Base-by-base conservation (phyloP, 2,113 vertebrate genomes). In the Caranx melampygus region DNA sequence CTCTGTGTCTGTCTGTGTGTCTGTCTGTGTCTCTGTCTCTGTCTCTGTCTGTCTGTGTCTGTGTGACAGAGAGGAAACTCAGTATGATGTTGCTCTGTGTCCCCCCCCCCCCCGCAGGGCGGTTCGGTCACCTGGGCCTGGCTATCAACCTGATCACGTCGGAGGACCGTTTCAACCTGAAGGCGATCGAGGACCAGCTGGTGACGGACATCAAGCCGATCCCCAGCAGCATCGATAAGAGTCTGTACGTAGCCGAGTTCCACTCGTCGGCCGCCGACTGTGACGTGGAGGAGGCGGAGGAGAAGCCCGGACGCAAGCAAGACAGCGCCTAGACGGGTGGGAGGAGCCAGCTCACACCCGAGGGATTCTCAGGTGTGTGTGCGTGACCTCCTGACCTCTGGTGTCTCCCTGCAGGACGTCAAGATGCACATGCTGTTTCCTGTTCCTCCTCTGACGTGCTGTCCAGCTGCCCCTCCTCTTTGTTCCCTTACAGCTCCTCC, bases 161-260 rank as follows among this genome's bases (percentile, higher is more conserved):
- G 0, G 94, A 94, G 71, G 94, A 94, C 52, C 92, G 94, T 33
- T 94, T 94, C 79, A 94, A 94, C 87, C 91, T 94, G 83, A 94
- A 94, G 92, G 66, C 91, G 87, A 94, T 93, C 14, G 93, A 94
- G 31, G 94, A 94, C 73, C 94, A 94, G 89, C 88, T 94, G 90
- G 91, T 94, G 45, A 94, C 94, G 0, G 94, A 94, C 89, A 94
- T 94, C 83, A 94, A 94, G 78, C 94, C 93, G 82, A 94, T 94
- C 33, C 94, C 94, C 26, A 71, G 92, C 90, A 91, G 87, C 90
- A 94, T 94, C 62, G 94, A 94, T 78, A 94, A 94, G 88, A 94
- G 92, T 63, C 92, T 94, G 26, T 94, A 94, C 15, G 94, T 94
- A 88, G 92, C 94, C 0, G 94, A 94, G 86, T 93, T 70, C 88